Evolutionary conservation across 2,797 vertebrate species (phyloP).

Genomic region (Manis crassicaudata): DNA sequence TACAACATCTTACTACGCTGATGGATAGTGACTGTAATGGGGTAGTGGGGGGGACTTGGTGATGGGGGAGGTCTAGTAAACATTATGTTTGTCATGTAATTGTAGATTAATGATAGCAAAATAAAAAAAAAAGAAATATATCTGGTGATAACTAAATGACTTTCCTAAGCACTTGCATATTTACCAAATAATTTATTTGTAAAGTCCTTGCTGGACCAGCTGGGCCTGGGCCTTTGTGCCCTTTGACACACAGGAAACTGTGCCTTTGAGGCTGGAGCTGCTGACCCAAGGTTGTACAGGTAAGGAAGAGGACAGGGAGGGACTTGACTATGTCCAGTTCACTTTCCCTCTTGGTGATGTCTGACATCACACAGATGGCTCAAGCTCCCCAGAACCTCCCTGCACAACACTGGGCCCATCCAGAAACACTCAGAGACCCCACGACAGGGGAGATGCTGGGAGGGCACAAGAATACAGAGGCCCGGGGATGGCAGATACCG

Average conservation of each 20-base stretch:
- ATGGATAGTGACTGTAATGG: too few relatives aligned
- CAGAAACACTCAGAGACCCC: neutral
- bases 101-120: too few relatives aligned
- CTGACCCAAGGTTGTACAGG: neutral
- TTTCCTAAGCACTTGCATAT: neutral
- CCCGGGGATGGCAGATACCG: constrained; percentile 12
- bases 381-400: neutral
- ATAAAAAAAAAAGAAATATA: neutral
- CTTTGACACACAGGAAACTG: neutral
- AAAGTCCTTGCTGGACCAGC: neutral
- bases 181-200: neutral
- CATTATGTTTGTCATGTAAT: too few relatives aligned
- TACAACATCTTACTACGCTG: too few relatives aligned
- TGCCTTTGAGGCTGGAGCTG: neutral
- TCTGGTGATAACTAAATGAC: neutral
- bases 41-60: too few relatives aligned
- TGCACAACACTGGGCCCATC: neutral
- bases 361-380: neutral
- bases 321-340: neutral
- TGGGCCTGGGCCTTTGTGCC: neutral
- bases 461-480: neutral
- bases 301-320: neutral
- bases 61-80: too few relatives aligned
- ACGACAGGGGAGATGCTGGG: neutral
- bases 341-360: neutral